Evolutionary conservation across 2,888 invertebrate species (phyloP), one percentile per base, ranked within the genome.

Genomic region (Tachina grossa): DNA sequence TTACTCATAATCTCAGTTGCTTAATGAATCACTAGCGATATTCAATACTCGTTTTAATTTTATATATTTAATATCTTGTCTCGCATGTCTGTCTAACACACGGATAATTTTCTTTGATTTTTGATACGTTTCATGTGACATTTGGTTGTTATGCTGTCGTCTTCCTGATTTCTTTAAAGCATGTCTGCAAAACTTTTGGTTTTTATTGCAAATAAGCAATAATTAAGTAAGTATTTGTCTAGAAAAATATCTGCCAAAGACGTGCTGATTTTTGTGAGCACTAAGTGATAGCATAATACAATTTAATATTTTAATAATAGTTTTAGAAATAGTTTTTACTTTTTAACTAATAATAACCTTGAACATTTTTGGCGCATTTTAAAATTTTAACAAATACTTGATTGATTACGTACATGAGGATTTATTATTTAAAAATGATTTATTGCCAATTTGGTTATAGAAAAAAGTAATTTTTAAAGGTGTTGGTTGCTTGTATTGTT

Each of bases 121-220:
- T 61, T 61, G 61, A 81, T 55, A 75, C 51, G 77, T 66, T 66
- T 72, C 72, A 66, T 77, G 45, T 59, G 57, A 45, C 59, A 57
- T 77, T 65, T 39, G 75, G 47, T 22, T 82, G n/a, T 14, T 41
- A 75, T 47, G 14, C 47, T 41, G 16, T 16, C 53, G 68, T 69
- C 81, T 84, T 85, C 81, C 85, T 85, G 81, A 69, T 85, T 82
- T 76, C 11, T 72, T 68, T 41, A 14, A 65, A 83, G 4, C 51
- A 49, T 47, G 65, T 72, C 79, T 71, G 47, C 43, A 22, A 72
- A 68, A 53, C 22, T 53, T 39, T 47, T 69, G 49, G 16, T 22
- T 53, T 68, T 63, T n/a, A 75, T 69, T 78, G 43, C 57, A 69
- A 78, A 65, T 82, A 45, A 66, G 43, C 55, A 57, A 57, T 65